These are phyloP conservation scores for Etheostoma nigrum DNA, from an alignment of 2,797 vertebrate genomes.

Conservation along the genomic window DNA sequence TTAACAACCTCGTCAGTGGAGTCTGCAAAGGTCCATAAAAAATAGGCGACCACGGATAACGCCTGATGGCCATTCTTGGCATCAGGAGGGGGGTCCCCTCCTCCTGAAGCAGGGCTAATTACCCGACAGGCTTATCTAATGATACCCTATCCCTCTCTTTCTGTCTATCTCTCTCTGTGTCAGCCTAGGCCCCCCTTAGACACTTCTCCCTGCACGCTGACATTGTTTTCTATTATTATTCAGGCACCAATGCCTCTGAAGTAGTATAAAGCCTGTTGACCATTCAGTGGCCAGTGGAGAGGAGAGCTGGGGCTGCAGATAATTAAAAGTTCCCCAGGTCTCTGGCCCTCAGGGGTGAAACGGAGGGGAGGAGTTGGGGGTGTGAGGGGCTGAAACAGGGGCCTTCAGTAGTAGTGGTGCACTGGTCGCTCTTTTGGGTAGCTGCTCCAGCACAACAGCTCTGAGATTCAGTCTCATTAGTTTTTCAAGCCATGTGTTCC, in stretches of 20 bases:
- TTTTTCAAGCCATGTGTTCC: not conserved
- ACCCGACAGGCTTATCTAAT: constrained; percentile 85
- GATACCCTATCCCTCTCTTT: constrained; percentile 82
- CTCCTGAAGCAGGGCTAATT: constrained; percentile 83
- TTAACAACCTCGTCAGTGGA: constrained; percentile 80
- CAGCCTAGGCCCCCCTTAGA: constrained; percentile 62
- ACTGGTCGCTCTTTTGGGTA: constrained; percentile 42
- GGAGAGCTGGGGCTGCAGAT: constrained; percentile 83
- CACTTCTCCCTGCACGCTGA: constrained; percentile 65
- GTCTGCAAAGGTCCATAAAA: constrained; percentile 82
- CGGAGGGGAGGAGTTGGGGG: constrained; percentile 63
- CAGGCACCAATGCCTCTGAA: constrained; percentile 84
- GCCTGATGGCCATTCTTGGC: constrained; percentile 83
- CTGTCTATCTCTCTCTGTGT: constrained; percentile 60
- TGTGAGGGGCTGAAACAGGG: constrained; percentile 39
- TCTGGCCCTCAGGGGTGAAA: constrained; percentile 82
- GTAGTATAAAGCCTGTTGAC: constrained; percentile 93
- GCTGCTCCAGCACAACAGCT: constrained; percentile 23
- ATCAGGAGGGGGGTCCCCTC: constrained; percentile 75
- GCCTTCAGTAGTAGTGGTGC: constrained; percentile 42
- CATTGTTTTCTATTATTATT: constrained; percentile 92
- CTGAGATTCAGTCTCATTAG: constrained; percentile 16
- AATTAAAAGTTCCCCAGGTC: constrained; percentile 96
- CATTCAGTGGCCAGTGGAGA: constrained; percentile 87
- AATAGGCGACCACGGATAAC: constrained; percentile 77